phyloP scores from a whole-genome alignment of 2,113 vertebrate genomes.

The Sceloporus undulatus region DNA sequence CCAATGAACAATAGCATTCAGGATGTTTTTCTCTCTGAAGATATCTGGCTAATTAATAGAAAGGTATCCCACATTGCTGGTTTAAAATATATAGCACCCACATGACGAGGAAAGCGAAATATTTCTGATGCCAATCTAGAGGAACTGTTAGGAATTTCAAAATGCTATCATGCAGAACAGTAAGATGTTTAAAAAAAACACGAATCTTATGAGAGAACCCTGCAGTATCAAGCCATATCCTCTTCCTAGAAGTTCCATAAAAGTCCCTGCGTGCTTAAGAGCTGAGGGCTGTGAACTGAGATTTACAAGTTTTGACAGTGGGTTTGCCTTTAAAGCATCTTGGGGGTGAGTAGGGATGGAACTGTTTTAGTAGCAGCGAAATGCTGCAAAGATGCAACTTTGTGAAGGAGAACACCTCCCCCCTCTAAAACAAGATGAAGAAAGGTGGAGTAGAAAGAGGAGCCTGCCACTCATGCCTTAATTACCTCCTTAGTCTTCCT shows the following conservation, averaged over 20 bases:
- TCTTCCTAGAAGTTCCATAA: background rate
- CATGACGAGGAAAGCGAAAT: background rate
- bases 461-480: background rate
- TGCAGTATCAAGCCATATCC: background rate
- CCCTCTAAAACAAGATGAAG: background rate
- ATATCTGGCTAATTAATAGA: background rate
- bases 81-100: background rate
- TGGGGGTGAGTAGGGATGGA: background rate
- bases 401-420: background rate
- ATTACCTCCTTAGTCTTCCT: background rate
- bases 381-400: background rate
- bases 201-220: background rate
- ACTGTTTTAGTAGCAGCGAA: background rate
- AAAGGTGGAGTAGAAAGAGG: background rate
- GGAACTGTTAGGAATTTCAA: background rate
- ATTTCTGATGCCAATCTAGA: too few relatives aligned
- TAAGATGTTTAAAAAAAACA: background rate
- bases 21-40: background rate
- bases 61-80: too few relatives aligned
- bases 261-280: background rate
- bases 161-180: background rate
- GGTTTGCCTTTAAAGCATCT: slow-evolving; percentile 21
- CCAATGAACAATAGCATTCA: background rate
- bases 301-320: background rate
- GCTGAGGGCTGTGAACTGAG: slow-evolving; percentile 2